Evolutionary conservation across 2,113 vertebrate genomes (phyloP).

Genomic region (Micromys minutus): DNA sequence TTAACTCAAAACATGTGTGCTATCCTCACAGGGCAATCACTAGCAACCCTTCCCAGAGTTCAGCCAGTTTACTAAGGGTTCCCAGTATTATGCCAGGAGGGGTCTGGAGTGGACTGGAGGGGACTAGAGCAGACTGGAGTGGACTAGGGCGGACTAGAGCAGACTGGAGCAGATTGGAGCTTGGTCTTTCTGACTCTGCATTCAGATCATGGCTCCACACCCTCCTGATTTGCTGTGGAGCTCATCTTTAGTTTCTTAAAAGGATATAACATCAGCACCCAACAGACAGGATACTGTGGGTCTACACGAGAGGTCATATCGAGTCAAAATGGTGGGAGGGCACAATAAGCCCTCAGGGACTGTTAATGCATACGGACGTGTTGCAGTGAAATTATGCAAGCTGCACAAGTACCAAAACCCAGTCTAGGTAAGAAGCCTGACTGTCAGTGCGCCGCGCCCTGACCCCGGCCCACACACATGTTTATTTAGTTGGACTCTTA

Average conservation of each 20-base stretch:
- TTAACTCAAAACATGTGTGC: constrained; percentile 18
- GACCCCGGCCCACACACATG: not conserved
- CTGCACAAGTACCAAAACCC: not conserved
- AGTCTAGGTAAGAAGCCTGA: not conserved
- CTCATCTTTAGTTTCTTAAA: not conserved
- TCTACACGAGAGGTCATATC: not conserved
- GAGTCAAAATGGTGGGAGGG: not conserved
- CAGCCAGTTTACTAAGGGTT: not conserved
- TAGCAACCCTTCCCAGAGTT: constrained; percentile 1
- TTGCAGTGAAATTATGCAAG: not conserved
- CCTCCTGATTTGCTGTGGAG: not conserved
- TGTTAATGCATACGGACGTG: not conserved
- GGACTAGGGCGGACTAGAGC: too few species aligned
- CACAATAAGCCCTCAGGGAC: not conserved
- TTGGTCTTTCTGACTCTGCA: not conserved
- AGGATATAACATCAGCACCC: not conserved
- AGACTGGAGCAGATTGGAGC: too few species aligned
- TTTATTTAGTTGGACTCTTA: not conserved
- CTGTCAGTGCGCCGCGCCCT: not conserved
- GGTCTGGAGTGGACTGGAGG: not conserved
- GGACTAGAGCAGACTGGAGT: too few species aligned
- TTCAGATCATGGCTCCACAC: not conserved
- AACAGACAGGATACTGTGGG: not conserved
- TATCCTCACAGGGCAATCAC: not conserved
- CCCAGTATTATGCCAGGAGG: not conserved